Conservation (phyloP, 2,113 vertebrate genomes). For the Istiophorus platypterus region DNA sequence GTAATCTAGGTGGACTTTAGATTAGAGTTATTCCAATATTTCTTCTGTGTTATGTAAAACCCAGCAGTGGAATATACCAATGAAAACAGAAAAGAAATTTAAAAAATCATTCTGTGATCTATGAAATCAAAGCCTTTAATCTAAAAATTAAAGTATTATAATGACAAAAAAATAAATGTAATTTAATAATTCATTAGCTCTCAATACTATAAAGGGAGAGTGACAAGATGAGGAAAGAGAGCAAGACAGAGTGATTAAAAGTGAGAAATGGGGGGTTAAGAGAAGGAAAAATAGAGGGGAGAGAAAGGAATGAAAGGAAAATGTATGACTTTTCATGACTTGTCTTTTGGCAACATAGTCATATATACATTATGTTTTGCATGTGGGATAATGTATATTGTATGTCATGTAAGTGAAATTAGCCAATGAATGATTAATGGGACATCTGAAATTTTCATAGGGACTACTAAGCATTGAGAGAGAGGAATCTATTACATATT, state of each 20-base stretch:
- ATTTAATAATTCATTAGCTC: conserved; percentile 16
- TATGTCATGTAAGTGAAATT: conserved; percentile 78
- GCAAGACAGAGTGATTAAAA: neutral
- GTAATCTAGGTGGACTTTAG: neutral
- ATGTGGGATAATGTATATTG: conserved; percentile 66
- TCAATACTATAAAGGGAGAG: conserved; percentile 1
- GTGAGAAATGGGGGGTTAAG: neutral
- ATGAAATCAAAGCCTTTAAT: conserved; percentile 5
- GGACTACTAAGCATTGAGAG: conserved; percentile 49
- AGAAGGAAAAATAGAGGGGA: neutral
- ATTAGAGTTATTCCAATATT: neutral
- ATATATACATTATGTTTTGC: conserved; percentile 61
- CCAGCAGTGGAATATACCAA: neutral
- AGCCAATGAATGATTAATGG: conserved; percentile 78
- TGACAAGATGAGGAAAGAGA: conserved; percentile 1
- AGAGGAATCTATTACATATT: conserved; percentile 71
- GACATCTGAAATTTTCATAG: conserved; percentile 70
- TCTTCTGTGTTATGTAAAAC: neutral
- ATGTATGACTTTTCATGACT: conserved; percentile 44
- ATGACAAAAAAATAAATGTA: neutral
- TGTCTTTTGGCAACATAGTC: conserved; percentile 61
- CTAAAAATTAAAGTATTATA: conserved; percentile 1
- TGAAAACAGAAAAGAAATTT: neutral
- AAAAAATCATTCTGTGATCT: conserved; percentile 6
- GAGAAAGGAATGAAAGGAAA: conserved; percentile 10